A percentile compares a stretch with the other conserved stretches of the same genome.
Evolutionary conservation across 1,140 invertebrate genomes (phyloP).

Genomic region (Chrysomallon squamiferum): DNA sequence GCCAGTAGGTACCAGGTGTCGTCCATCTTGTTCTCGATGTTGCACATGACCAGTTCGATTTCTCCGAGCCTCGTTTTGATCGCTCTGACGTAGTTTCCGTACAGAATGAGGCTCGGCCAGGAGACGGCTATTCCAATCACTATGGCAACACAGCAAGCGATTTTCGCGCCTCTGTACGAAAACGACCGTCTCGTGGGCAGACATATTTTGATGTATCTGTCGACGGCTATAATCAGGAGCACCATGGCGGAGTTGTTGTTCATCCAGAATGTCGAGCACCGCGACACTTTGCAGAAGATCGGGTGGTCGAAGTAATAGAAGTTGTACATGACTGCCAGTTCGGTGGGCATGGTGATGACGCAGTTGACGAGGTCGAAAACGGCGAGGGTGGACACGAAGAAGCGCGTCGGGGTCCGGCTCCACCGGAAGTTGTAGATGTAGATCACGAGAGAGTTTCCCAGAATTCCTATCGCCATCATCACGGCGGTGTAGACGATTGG

Average conservation of each 20-base stretch:
- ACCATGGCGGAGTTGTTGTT: slow-evolving; percentile 34
- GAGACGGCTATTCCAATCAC: slow-evolving; percentile 30
- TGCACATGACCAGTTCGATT: slow-evolving; percentile 28
- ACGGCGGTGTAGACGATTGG: slow-evolving; percentile 2
- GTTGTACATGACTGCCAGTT: slow-evolving; percentile 33
- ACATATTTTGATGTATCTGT: slow-evolving; percentile 51
- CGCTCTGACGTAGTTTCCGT: slow-evolving; percentile 27
- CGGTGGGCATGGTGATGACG: slow-evolving; percentile 45
- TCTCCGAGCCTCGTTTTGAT: slow-evolving; percentile 18
- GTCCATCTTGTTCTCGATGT: slow-evolving; percentile 22
- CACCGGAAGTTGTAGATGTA: slow-evolving; percentile 45
- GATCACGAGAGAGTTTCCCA: slow-evolving; percentile 48
- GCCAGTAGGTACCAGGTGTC: slow-evolving; percentile 24
- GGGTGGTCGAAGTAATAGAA: slow-evolving; percentile 40
- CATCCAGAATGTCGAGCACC: slow-evolving; percentile 44
- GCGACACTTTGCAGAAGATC: slow-evolving; percentile 35
- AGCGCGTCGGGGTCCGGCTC: slow-evolving; percentile 39
- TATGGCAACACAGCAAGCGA: slow-evolving; percentile 31
- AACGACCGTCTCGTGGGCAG: slow-evolving; percentile 31
- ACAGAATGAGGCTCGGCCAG: slow-evolving; percentile 44
- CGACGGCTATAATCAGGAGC: slow-evolving; percentile 46
- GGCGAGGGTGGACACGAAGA: slow-evolving; percentile 44
- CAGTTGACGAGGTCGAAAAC: slow-evolving; percentile 49
- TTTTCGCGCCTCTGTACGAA: slow-evolving; percentile 27
- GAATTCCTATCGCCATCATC: slow-evolving; percentile 35